Percentiles rank a stretch among this genome's conserved stretches.
Conservation (phyloP, 2,113 vertebrate genomes). For the Salvelinus namaycush region DNA sequence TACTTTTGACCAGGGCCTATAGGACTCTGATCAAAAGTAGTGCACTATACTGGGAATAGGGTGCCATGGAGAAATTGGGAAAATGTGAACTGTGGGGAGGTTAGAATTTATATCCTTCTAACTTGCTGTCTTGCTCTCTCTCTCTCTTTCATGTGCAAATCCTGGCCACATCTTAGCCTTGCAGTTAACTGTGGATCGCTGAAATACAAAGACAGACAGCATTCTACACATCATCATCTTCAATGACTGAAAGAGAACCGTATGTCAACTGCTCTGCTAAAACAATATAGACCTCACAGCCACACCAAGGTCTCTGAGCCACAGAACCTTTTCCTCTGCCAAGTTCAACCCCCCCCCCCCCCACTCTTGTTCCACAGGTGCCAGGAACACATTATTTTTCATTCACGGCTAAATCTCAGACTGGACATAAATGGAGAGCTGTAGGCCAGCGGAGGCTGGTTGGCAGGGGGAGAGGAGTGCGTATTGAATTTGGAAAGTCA, state of each 20-base stretch:
- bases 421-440: background rate
- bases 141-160: background rate
- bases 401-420: background rate
- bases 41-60: too few species aligned
- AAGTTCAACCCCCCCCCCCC: background rate
- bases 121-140: background rate
- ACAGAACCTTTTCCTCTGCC: background rate
- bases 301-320: background rate
- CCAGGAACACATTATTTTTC: background rate
- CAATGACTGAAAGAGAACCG: background rate
- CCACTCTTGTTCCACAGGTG: background rate
- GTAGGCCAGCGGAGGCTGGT: background rate
- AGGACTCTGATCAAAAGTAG: too few species aligned
- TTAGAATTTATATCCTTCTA: too few species aligned
- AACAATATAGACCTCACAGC: background rate
- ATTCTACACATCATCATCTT: background rate
- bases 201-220: too few species aligned
- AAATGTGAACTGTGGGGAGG: too few species aligned
- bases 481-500: background rate
- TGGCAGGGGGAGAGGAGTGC: background rate
- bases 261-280: background rate
- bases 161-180: background rate
- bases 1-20: too few species aligned
- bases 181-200: background rate
- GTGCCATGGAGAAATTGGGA: too few species aligned